Conservation (phyloP, 2,797 vertebrate species). For the Enteromius treurensis region DNA sequence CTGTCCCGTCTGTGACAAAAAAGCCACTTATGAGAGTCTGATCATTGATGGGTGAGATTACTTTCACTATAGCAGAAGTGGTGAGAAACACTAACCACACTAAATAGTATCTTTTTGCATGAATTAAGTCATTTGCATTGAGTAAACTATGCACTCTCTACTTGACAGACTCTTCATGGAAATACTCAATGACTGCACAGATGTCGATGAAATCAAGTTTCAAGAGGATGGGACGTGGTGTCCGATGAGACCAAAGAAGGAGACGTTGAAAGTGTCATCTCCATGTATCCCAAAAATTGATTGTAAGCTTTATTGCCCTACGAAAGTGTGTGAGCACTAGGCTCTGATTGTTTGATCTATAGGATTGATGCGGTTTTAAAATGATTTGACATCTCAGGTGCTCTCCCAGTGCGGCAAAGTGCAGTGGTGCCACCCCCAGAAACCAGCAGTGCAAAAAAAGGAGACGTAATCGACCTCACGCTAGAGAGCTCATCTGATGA, state of each 20-base stretch:
- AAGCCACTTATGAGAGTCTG: conserved; percentile 92
- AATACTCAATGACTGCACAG: conserved; percentile 95
- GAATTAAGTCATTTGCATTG: neutral
- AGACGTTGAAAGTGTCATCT: conserved; percentile 86
- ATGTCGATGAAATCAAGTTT: conserved; percentile 97
- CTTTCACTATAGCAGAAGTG: neutral
- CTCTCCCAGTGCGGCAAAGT: conserved; percentile 80
- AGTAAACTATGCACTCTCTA: neutral
- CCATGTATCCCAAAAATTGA: conserved; percentile 86
- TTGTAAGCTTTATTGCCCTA: conserved; percentile 73
- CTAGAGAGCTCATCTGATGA: conserved; percentile 91
- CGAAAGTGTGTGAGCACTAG: neutral
- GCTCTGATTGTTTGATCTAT: neutral
- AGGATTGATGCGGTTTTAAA: neutral
- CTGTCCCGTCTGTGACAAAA: conserved; percentile 98
- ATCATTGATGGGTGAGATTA: conserved; percentile 90
- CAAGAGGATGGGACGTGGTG: conserved; percentile 97
- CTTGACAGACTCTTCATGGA: conserved; percentile 91
- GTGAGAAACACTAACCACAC: neutral
- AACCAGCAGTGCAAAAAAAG: conserved; percentile 82
- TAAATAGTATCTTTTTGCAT: neutral
- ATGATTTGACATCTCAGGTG: conserved; percentile 65
- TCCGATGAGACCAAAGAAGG: conserved; percentile 97
- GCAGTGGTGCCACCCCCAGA: conserved; percentile 77
- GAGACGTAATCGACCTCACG: conserved; percentile 93